phyloP scores from a whole-genome alignment of 2,797 vertebrate genomes.

The Kryptopterus vitreolus region DNA sequence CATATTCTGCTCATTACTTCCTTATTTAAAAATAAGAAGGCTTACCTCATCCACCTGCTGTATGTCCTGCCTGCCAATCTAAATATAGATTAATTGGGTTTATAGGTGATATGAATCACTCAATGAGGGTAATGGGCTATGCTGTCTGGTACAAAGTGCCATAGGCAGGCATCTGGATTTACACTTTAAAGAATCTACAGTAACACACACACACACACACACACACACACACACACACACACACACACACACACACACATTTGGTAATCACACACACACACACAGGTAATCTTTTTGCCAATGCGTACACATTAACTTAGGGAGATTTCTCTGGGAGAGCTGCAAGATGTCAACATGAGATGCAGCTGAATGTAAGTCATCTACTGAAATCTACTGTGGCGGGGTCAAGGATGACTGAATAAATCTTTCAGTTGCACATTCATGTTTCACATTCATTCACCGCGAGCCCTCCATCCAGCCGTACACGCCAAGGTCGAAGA shows the following conservation, averaged over 20 bases:
- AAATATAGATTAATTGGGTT: constrained; percentile 54
- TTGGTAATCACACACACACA: too few species aligned
- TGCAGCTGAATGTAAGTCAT: constrained; percentile 34
- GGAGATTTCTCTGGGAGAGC: constrained; percentile 10
- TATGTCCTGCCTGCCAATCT: constrained; percentile 31
- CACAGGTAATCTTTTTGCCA: too few species aligned
- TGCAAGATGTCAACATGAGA: constrained; percentile 26
- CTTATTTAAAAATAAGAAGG: constrained; percentile 17
- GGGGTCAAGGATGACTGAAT: constrained; percentile 36
- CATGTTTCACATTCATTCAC: constrained; percentile 24
- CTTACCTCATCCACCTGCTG: constrained; percentile 36
- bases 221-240: too few species aligned
- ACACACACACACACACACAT: too few species aligned
- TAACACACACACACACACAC: not conserved
- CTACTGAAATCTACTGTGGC: constrained; percentile 37
- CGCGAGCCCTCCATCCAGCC: constrained; percentile 34
- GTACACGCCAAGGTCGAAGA: constrained; percentile 21
- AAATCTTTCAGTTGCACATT: constrained; percentile 42
- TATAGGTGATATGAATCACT: constrained; percentile 51
- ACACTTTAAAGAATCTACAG: constrained; percentile 35
- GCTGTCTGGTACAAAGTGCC: constrained; percentile 45
- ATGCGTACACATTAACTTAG: constrained; percentile 17
- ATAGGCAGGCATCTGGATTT: constrained; percentile 49
- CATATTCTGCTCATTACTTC: constrained; percentile 17
- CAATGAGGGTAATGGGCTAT: constrained; percentile 47